Evolutionary conservation across 2,888 invertebrate species (phyloP).

Genomic region (Netelia inedita): DNA sequence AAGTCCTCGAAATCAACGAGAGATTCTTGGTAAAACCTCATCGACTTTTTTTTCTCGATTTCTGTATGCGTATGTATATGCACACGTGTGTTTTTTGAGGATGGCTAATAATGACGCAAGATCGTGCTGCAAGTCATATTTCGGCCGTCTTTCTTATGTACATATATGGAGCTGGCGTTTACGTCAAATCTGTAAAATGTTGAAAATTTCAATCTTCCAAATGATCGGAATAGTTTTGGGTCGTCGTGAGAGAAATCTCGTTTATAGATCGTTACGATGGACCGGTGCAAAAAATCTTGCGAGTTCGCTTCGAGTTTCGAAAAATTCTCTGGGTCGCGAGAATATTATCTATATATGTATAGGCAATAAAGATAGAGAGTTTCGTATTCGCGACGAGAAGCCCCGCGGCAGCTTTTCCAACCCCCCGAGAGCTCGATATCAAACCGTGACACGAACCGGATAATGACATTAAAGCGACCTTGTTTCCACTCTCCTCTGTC

Average conservation of each 20-base stretch:
- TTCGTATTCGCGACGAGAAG: slow-evolving; percentile 61
- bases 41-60: background rate
- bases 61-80: background rate
- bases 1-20: slow-evolving; percentile 10
- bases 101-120: background rate
- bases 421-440: slow-evolving; percentile 74
- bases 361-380: slow-evolving; percentile 9
- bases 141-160: no score
- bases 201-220: no score
- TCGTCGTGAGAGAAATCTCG: background rate
- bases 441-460: slow-evolving; percentile 77
- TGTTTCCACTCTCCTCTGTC: slow-evolving; percentile 73
- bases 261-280: no score
- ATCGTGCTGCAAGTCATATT: no score
- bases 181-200: no score
- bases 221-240: background rate
- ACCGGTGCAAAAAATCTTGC: no score
- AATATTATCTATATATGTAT: slow-evolving; percentile 15
- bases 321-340: slow-evolving; percentile 41
- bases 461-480: slow-evolving; percentile 81
- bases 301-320: slow-evolving; percentile 11
- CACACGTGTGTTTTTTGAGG: background rate
- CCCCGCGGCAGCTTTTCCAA: slow-evolving; percentile 56
- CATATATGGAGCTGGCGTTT: no score
- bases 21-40: slow-evolving; percentile 1